These are phyloP conservation scores for Sepioteuthis lessoniana DNA, from an alignment of 2,888 invertebrate species.

Conservation along the genomic window DNA sequence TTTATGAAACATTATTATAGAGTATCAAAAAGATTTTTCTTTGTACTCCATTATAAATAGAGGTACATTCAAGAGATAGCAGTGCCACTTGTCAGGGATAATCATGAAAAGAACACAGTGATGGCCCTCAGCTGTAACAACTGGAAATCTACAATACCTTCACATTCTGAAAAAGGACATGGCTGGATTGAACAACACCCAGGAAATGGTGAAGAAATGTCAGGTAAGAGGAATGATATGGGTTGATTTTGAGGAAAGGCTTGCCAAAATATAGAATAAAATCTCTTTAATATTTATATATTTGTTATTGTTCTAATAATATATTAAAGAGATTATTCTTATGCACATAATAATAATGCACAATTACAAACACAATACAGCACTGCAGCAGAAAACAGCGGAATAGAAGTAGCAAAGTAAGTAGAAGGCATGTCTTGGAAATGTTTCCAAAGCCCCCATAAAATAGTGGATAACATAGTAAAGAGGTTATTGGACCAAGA, in stretches of 20 bases:
- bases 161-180: constrained; percentile 33
- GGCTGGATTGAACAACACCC: constrained; percentile 20
- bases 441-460: background rate
- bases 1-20: constrained; percentile 17
- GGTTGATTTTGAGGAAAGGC: background rate
- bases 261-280: constrained; percentile 33
- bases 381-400: background rate
- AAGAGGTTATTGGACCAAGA: background rate
- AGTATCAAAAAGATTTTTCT: constrained; percentile 33
- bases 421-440: constrained; percentile 33
- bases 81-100: constrained; percentile 33
- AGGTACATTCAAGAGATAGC: constrained; percentile 33
- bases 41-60: constrained; percentile 33
- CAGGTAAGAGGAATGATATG: constrained; percentile 33
- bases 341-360: background rate
- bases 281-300: background rate
- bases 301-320: background rate
- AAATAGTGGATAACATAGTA: background rate
- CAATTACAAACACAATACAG: constrained; percentile 2
- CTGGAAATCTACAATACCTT: constrained; percentile 33
- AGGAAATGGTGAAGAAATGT: constrained; percentile 33
- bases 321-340: background rate
- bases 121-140: constrained; percentile 21
- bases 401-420: background rate
- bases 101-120: constrained; percentile 33